A percentile compares a stretch with the other conserved stretches of the same genome.
Evolutionary conservation across 2,113 vertebrate genomes (phyloP).

Genomic region (Nannospalax galili): DNA sequence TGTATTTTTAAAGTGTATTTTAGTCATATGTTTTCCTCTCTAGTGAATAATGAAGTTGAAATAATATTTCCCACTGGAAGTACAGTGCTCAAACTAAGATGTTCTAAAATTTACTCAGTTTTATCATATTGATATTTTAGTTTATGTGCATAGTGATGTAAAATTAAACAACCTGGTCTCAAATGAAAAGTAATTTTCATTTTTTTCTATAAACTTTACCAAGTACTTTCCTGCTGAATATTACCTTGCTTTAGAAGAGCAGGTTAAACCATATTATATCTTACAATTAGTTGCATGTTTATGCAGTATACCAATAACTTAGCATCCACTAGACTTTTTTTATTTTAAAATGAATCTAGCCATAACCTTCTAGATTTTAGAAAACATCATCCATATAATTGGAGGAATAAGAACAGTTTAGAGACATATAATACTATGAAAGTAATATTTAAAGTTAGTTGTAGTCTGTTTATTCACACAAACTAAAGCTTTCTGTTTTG

Average conservation of each 20-base stretch:
- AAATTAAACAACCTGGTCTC: neutral
- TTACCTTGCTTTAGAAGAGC: neutral
- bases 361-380: constrained; percentile 17
- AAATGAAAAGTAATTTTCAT: neutral
- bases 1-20: neutral
- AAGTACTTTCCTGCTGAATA: neutral
- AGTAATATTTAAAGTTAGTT: neutral
- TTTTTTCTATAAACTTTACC: neutral
- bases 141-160: neutral
- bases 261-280: constrained; percentile 23
- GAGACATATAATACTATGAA: neutral
- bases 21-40: neutral
- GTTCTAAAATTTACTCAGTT: neutral
- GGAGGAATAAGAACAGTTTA: neutral
- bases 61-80: constrained; percentile 16
- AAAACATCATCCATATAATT: neutral
- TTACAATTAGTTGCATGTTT: constrained; percentile 35
- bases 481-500: constrained; percentile 2
- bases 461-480: neutral
- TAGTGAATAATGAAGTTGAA: constrained; percentile 18
- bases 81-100: neutral
- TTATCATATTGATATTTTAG: constrained; percentile 32
- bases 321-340: neutral
- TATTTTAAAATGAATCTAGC: neutral
- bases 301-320: neutral